Base-by-base conservation (phyloP, 2,888 invertebrate species). In the Tolmerus cingulatus region DNA sequence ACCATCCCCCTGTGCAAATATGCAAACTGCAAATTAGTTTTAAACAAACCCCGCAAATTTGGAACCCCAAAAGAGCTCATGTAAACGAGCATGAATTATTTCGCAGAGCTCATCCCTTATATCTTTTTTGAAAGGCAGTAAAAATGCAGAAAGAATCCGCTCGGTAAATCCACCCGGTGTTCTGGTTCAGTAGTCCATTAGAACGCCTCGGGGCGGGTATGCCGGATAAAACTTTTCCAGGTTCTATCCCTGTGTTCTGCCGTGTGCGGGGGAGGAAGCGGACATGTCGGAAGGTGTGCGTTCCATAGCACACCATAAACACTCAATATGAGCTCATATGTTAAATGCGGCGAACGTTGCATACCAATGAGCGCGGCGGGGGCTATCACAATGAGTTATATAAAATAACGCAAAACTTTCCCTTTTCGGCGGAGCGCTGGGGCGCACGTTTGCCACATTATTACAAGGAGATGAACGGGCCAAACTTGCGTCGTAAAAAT, bases 251-350 rank as follows among this genome's bases (percentile, higher is more conserved):
- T 51, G 1, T 16, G n/a, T 7, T 51, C 14, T 14, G 16, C 16
- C 2, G n/a, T 5, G 51, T 51, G 5, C 51, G 51, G 51, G 19
- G 19, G 55, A 55, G n/a, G 55, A 46, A 55, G n/a, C n/a, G 12
- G 2, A 23, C 27, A 12, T 66, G 27, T 66, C 66, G 66, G 66
- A 66, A 66, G 66, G 66, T 66, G 66, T 66, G 66, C 19, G 66
- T 23, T 51, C 51, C n/a, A 66, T 14, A 27, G 66, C 66, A 37
- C 89, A 89, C 89, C 89, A 90, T 90, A 90, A 90, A 90, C 90
- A 90, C 90, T 89, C 89, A 89, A 90, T 90, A 89, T 89, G 89
- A 87, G 89, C 90, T 90, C 90, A 90, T 89, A 89, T 89, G 89
- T 89, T 89, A 89, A 87, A 87, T 86, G 87, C 85, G 86, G 87